Evolutionary conservation across 2,888 invertebrate species (phyloP), one percentile per base, ranked within the genome.

Genomic region (Petrolisthes manimaculis): DNA sequence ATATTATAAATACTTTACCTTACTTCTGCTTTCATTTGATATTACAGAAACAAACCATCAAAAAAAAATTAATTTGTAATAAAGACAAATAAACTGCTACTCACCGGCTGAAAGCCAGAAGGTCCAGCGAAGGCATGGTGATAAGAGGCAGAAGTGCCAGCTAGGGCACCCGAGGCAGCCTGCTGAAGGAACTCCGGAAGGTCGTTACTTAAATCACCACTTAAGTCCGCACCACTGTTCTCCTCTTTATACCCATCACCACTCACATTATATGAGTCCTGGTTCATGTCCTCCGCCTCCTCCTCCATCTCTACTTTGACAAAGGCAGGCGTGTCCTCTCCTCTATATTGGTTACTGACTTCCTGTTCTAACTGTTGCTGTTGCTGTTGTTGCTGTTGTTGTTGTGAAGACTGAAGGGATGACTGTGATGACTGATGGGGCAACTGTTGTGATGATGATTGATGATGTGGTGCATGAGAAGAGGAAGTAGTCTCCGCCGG

Each of bases 121-220:
- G 90, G 87, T 80, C 90, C 90, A 79, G 89, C 87, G 69, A 90
- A 90, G 79, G 89, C 84, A 61, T 86, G 87, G 69, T 87, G 89
- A 75, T 89, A 89, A 14, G 89, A 88, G 21, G 83, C 86, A 21
- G 86, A 86, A 55, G 89, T 85, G 56, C 88, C 84, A 14, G 88
- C 88, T 18, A 88, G 83, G 84, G 88, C 88, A 37, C 88, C 80
- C 5, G 88, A 88, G 71, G 88, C 88, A 24, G 90, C 89, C 77
- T 90, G 90, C 69, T 90, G 90, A 54, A 90, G 89, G 81, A 90
- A 90, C 80, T 90, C 90, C 12, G 90, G 90, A 12, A 90, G 86
- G 77, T 90, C 90, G 75, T 86, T 89, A 67, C 89, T 90, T 9
- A 90, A 61, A 51, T 90, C 90, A 56, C 87, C 89, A 21, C 84